phyloP scores from a whole-genome alignment of 2,113 vertebrate genomes.

The Dasyornis broadbenti region DNA sequence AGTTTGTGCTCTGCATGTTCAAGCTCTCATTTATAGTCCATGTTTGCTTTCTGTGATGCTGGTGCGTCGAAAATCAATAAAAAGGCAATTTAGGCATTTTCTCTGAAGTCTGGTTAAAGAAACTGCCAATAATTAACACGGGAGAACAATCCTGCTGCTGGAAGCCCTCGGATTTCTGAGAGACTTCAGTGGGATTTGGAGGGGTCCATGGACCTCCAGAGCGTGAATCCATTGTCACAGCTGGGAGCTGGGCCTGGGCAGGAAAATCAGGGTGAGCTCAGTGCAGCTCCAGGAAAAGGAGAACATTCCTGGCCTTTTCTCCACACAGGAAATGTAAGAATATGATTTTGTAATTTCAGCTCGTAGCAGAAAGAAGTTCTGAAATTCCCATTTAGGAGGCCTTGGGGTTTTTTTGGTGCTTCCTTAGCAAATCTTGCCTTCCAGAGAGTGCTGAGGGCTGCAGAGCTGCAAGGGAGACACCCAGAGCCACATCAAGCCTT shows the following conservation, averaged over 20 bases:
- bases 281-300: neutral
- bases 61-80: slow-evolving; percentile 30
- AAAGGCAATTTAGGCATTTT: neutral
- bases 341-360: neutral
- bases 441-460: neutral
- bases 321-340: neutral
- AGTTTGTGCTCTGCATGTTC: neutral
- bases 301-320: neutral
- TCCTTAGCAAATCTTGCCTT: neutral
- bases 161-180: neutral
- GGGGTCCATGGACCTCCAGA: neutral
- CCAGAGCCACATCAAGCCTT: neutral
- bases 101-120: slow-evolving; percentile 46
- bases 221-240: neutral
- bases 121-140: slow-evolving; percentile 5
- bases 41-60: neutral
- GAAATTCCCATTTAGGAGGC: neutral
- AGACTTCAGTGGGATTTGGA: neutral
- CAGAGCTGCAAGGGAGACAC: neutral
- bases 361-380: neutral
- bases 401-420: neutral
- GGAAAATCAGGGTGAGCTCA: neutral
- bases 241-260: neutral
- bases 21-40: neutral
- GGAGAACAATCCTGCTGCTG: neutral